phyloP scores from a whole-genome alignment of 2,888 invertebrate species.

The Agonum fuliginosum region DNA sequence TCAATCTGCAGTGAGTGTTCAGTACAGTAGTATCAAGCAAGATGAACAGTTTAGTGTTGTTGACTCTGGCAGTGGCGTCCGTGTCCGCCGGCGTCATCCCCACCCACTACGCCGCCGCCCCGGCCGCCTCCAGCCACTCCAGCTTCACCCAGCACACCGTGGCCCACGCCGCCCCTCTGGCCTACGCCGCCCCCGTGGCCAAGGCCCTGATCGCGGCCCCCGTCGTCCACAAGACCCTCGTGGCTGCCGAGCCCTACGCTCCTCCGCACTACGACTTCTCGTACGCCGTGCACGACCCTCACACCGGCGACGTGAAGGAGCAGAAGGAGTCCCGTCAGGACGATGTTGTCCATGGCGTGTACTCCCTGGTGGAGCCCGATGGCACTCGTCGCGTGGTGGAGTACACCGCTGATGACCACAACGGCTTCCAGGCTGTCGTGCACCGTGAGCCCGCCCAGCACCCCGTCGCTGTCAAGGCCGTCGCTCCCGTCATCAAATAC shows the following conservation, averaged over 20 bases:
- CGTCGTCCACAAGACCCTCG: no score
- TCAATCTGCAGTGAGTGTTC: background rate
- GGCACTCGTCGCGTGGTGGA: conserved; percentile 74
- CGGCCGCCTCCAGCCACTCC: no score
- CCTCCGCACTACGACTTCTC: conserved; percentile 74
- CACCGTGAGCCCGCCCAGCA: conserved; percentile 71
- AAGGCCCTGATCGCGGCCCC: background rate
- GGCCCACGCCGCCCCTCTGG: conserved; percentile 41
- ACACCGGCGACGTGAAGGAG: conserved; percentile 75
- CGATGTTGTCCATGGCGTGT: conserved; percentile 74
- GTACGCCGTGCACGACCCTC: conserved; percentile 73
- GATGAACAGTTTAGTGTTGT: conserved; percentile 65
- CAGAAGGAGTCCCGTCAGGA: conserved; percentile 75
- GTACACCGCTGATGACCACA: conserved; percentile 74
- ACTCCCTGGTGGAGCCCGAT: conserved; percentile 75
- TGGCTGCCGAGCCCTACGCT: conserved; percentile 70
- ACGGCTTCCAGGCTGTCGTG: conserved; percentile 75
- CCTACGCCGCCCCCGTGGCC: conserved; percentile 61
- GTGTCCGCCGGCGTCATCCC: conserved; percentile 68
- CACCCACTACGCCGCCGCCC: conserved; percentile 69
- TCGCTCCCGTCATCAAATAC: conserved; percentile 58
- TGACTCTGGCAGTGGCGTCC: conserved; percentile 68
- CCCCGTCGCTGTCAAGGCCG: conserved; percentile 61
- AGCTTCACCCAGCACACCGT: no score
- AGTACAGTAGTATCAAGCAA: conserved; percentile 15